Conservation (phyloP, 2,113 vertebrate genomes). For the Aptenodytes patagonicus region DNA sequence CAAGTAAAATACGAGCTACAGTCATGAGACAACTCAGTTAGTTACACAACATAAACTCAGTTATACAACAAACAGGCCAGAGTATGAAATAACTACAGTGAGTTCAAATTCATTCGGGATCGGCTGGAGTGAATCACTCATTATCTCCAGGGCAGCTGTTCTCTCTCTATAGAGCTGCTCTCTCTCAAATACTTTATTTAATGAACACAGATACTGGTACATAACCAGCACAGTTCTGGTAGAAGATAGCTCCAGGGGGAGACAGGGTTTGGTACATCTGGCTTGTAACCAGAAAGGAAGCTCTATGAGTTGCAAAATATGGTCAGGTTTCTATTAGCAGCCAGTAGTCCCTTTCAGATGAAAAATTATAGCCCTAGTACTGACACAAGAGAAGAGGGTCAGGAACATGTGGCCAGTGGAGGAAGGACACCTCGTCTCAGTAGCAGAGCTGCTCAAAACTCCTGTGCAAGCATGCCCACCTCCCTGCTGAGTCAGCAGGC, state of each 20-base stretch:
- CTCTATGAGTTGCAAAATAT: not conserved
- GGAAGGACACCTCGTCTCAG: not conserved
- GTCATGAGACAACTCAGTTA: not conserved
- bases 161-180: not conserved
- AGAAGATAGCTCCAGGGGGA: not conserved
- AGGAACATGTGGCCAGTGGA: not conserved
- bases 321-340: not conserved
- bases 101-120: slow-evolving; percentile 16
- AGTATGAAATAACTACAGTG: slow-evolving; percentile 1
- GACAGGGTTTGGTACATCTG: not conserved
- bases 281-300: not conserved
- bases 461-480: not conserved
- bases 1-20: not conserved
- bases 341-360: not conserved
- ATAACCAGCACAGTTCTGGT: not conserved
- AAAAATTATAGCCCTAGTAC: not conserved
- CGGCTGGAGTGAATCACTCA: not conserved
- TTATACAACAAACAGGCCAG: slow-evolving; percentile 25
- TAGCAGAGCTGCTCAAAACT: not conserved
- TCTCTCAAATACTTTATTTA: not conserved
- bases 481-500: not conserved
- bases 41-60: slow-evolving; percentile 7
- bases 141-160: slow-evolving; percentile 36
- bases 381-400: not conserved
- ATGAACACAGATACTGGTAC: not conserved